These are phyloP conservation scores for Cryptocephalus moraei DNA, from an alignment of 2,888 invertebrate genomes.

Conservation along the genomic window DNA sequence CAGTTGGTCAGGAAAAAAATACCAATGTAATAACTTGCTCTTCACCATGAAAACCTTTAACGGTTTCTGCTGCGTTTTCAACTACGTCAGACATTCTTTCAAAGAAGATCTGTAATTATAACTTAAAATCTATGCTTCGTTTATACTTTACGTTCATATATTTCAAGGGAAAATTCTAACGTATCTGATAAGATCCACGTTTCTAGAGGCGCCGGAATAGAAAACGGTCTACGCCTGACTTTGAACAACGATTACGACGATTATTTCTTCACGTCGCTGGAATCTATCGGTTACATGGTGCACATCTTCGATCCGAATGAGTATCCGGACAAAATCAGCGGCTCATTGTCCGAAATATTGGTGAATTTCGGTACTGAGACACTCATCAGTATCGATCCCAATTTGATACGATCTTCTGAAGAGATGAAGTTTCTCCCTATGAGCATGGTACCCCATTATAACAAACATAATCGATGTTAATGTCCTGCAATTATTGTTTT, in stretches of 20 bases:
- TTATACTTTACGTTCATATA: too few relatives aligned
- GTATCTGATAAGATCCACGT: too few relatives aligned
- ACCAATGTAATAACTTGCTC: slow-evolving; percentile 40
- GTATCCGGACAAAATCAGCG: slow-evolving; percentile 49
- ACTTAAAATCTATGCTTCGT: too few relatives aligned
- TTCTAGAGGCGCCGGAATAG: slow-evolving; percentile 24
- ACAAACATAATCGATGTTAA: too few relatives aligned
- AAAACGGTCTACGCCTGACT: slow-evolving; percentile 44
- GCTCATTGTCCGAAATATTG: slow-evolving; percentile 37
- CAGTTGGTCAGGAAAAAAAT: slow-evolving; percentile 34
- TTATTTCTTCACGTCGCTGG: slow-evolving; percentile 44
- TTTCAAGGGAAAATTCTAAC: too few relatives aligned
- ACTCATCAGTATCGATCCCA: slow-evolving; percentile 20
- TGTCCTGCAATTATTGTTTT: too few relatives aligned
- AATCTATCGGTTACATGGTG: slow-evolving; percentile 43
- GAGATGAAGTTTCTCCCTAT: slow-evolving; percentile 8
- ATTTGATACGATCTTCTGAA: slow-evolving; percentile 9
- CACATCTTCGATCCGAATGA: slow-evolving; percentile 47
- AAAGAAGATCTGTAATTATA: too few relatives aligned
- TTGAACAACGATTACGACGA: slow-evolving; percentile 47
- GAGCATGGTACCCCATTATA: slow-evolving; percentile 10
- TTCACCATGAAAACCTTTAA: slow-evolving; percentile 39
- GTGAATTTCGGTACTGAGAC: slow-evolving; percentile 25
- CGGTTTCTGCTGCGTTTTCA: slow-evolving; percentile 46
- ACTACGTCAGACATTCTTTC: too few relatives aligned